Conservation (phyloP, 2,113 vertebrate species). For the Platichthys flesus region DNA sequence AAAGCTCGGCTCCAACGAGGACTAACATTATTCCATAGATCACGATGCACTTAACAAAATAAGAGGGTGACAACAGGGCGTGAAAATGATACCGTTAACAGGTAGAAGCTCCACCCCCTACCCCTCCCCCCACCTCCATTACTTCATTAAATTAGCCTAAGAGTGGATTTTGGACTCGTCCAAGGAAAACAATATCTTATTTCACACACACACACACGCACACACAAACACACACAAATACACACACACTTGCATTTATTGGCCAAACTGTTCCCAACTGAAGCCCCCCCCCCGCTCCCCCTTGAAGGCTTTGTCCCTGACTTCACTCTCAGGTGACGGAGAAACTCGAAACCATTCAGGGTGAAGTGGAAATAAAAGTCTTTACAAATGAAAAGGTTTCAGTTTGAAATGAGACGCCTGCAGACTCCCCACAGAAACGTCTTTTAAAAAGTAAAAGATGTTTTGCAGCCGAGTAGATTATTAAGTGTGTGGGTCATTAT, state of each 20-base stretch:
- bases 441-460: background rate
- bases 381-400: slow-evolving; percentile 24
- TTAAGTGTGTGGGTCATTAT: slow-evolving; percentile 1
- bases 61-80: background rate
- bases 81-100: slow-evolving; percentile 22
- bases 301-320: slow-evolving; percentile 12
- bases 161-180: slow-evolving; percentile 2
- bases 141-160: slow-evolving; percentile 24
- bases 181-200: slow-evolving; percentile 32
- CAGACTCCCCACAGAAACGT: background rate
- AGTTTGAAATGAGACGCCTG: background rate
- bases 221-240: background rate
- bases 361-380: slow-evolving; percentile 20
- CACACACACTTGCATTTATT: slow-evolving; percentile 25
- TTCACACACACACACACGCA: slow-evolving; percentile 24
- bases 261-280: slow-evolving; percentile 17
- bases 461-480: background rate
- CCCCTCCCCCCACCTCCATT: background rate
- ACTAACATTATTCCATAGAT: background rate
- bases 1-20: background rate
- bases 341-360: slow-evolving; percentile 56
- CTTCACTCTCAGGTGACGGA: slow-evolving; percentile 56
- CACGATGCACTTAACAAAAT: slow-evolving; percentile 6
- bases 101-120: background rate
- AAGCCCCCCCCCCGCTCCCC: background rate